phyloP scores from a whole-genome alignment of 2,797 vertebrate species.

The Tokudaia tokunoshimensis region DNA sequence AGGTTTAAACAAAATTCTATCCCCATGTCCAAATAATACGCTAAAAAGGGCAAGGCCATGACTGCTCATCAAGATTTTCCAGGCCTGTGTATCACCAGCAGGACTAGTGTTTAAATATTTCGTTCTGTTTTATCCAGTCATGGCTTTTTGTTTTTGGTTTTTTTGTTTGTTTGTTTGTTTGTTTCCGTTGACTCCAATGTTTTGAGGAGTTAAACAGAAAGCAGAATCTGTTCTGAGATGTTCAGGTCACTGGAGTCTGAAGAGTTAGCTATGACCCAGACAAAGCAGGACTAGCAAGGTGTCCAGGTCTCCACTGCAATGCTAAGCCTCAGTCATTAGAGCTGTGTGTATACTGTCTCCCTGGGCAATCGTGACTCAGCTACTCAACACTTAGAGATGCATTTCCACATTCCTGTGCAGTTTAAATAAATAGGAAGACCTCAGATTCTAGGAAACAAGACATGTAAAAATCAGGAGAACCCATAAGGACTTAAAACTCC shows the following conservation, averaged over 20 bases:
- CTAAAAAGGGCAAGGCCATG: slow-evolving; percentile 59
- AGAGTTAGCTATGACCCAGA: background rate
- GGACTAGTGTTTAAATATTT: slow-evolving; percentile 78
- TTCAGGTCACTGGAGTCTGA: background rate
- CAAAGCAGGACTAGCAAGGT: slow-evolving; percentile 40
- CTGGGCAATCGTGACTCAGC: background rate
- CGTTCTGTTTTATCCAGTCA: slow-evolving; percentile 61
- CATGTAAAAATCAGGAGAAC: background rate
- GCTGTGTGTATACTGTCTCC: slow-evolving; percentile 60
- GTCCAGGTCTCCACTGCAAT: slow-evolving; percentile 61
- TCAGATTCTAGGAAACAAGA: slow-evolving; percentile 7
- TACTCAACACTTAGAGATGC: background rate
- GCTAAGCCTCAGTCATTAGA: slow-evolving; percentile 67
- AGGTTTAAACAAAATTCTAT: background rate
- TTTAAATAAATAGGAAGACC: background rate
- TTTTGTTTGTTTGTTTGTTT: slow-evolving; percentile 10
- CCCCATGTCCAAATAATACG: slow-evolving; percentile 17
- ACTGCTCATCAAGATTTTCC: slow-evolving; percentile 45
- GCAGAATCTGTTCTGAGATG: background rate
- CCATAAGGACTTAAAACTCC: background rate
- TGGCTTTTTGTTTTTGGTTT: slow-evolving; percentile 51
- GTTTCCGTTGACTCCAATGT: slow-evolving; percentile 69
- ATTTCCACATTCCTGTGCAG: background rate
- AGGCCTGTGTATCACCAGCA: slow-evolving; percentile 57
- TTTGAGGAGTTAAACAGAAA: slow-evolving; percentile 79